Evolutionary conservation across 2,113 vertebrate species (phyloP).

Genomic region (Pycnonotus jocosus): DNA sequence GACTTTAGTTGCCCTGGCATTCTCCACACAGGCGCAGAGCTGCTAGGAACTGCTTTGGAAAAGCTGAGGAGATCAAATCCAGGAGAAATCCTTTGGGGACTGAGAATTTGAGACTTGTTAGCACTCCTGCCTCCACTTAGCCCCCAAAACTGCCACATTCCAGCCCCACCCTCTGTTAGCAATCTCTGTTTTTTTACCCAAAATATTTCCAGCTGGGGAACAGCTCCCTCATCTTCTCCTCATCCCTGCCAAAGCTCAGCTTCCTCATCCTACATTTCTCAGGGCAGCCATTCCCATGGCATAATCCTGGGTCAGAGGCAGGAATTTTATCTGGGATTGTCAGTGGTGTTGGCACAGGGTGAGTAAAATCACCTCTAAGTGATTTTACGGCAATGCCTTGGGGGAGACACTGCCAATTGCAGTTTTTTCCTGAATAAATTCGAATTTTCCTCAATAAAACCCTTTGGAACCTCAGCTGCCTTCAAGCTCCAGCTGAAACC

Average conservation of each 20-base stretch:
- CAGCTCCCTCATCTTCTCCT: background rate
- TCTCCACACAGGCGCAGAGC: accelerated
- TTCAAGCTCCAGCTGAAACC: background rate
- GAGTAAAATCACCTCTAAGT: background rate
- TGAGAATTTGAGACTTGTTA: background rate
- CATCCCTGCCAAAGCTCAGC: accelerated
- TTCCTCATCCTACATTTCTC: background rate
- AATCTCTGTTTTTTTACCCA: background rate
- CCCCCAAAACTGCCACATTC: background rate
- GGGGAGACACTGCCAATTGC: background rate
- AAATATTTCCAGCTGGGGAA: background rate
- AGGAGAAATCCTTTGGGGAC: background rate
- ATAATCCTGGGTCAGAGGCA: background rate
- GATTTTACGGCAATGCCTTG: accelerated
- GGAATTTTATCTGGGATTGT: background rate
- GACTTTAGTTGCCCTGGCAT: background rate
- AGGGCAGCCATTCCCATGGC: background rate
- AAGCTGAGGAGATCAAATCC: background rate
- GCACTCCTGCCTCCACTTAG: background rate
- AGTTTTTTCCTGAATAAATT: background rate
- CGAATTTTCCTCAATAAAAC: background rate
- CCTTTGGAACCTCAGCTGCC: background rate
- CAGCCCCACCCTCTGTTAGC: background rate
- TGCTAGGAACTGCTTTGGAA: background rate
- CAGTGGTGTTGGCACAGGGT: accelerated